Evolutionary conservation across 2,113 vertebrate genomes (phyloP).

Genomic region (Brachirus orientalis): DNA sequence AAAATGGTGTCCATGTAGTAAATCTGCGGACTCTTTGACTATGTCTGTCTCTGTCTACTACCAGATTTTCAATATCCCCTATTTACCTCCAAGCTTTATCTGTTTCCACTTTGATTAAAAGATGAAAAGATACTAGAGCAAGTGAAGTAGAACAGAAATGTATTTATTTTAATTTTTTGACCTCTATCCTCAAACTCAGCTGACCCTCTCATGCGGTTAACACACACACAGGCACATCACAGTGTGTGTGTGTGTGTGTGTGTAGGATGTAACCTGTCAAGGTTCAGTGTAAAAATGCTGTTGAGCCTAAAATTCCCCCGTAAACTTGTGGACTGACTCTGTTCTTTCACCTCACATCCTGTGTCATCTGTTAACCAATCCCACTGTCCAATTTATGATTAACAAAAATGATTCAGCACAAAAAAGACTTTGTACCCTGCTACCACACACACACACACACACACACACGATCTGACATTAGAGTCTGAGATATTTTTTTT

Average conservation of each 20-base stretch:
- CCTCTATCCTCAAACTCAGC: neutral
- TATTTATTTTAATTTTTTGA: too few relatives aligned
- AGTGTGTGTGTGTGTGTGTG: slow-evolving; percentile 81
- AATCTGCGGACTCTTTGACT: too few relatives aligned
- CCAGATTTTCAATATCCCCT: too few relatives aligned
- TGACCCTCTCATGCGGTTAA: slow-evolving; percentile 25
- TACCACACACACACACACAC: slow-evolving; percentile 25
- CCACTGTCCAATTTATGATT: slow-evolving; percentile 31
- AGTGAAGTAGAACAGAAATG: too few relatives aligned
- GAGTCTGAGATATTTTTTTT: slow-evolving; percentile 36
- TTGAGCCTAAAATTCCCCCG: slow-evolving; percentile 44
- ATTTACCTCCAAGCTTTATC: too few relatives aligned
- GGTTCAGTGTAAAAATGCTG: slow-evolving; percentile 53
- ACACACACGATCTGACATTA: slow-evolving; percentile 36
- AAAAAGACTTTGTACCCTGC: slow-evolving; percentile 35
- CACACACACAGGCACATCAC: slow-evolving; percentile 20
- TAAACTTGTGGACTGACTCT: slow-evolving; percentile 13
- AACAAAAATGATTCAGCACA: slow-evolving; percentile 72
- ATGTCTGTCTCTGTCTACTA: too few relatives aligned
- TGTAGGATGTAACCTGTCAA: slow-evolving; percentile 82
- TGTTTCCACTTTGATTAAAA: too few relatives aligned
- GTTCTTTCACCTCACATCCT: slow-evolving; percentile 48
- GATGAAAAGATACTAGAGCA: too few relatives aligned
- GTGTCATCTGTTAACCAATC: slow-evolving; percentile 42
- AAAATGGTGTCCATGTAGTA: too few relatives aligned